Base-by-base conservation (phyloP, 2,797 vertebrate species). In the Enteromius afrohamiltoni region DNA sequence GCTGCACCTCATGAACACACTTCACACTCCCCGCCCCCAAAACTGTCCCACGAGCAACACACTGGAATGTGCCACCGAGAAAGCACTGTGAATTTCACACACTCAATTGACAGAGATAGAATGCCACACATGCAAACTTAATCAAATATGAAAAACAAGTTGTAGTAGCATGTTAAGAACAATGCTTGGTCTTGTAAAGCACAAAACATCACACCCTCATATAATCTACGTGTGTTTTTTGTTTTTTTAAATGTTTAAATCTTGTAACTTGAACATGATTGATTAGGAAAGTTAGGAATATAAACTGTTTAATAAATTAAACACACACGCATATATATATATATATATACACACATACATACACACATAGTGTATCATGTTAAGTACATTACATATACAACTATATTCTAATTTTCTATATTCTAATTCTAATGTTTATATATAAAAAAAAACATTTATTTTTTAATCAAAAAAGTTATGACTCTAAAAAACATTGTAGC, bases 31-130 rank as follows among this genome's bases (percentile, higher is more conserved):
- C 69, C 83, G 42, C 79, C 79, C 83, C 49, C 45, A 67, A 58
- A 71, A 77, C 45, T 37, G 37, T 60, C 83, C 79, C 29, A 40
- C 26, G 64, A 69, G 78, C 67, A 84, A 74, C 70, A 84, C 21
- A 49, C 65, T 71, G 89, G 85, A 84, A 88, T 88, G 80, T 84
- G 79, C 71, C 76, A 53, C 23, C 17, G 26, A 75, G 64, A 88
- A 77, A 69, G 19, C 47, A 51, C 76, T 53, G 68, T 21, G 4
- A 31, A 11, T 19, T 23, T 55, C 10, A 21, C 23, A 68, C 49
- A 67, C 37, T 67, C 11, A 68, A 45, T 7, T 47, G 47, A 55
- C 3, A 4, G 0, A 65, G 69, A 74, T 29, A 21, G 74, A 82
- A 71, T 65, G 45, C 29, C 64, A 77, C 47, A 69, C 71, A 85